Evolutionary conservation across 2,113 vertebrate species (phyloP), one percentile per base, ranked within the genome.

Genomic region (Gymnorhina tibicen): DNA sequence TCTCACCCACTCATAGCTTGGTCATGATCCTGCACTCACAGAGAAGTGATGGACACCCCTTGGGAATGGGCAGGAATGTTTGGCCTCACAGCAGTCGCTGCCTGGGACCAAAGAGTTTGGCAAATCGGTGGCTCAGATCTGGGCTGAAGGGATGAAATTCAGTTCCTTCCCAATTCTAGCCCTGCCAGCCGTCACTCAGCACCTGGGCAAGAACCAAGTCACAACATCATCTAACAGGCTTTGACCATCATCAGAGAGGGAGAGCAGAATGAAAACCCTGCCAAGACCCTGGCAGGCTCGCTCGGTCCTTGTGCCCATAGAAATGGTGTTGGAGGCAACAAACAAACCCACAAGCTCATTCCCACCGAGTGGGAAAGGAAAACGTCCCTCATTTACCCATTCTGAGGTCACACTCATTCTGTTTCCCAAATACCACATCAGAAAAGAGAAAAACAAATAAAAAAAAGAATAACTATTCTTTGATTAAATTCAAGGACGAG

Each of bases 1-100:
- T 67, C 35, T 39, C 33, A 21, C 2, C 20, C 18, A 7, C 20
- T 69, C 19, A 30, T 1, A 56, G 55, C 50, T 21, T 2, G 5
- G 69, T 10, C 33, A 7, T 0, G 47, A 10, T 7, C 16, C 50
- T 0, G 1, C 33, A 10, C 42, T n/a, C 13, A 3, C 24, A 50
- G 67, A 81, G 75, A 47, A 85, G 69, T 1, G 22, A 76, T 14
- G 46, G 52, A 23, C 24, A 22, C 2, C 47, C 72, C n/a, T 46
- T 46, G 75, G 73, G 50, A 83, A 85, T 2, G 39, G 75, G 83
- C 63, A 44, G 32, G 46, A 39, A 26, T 26, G 20, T 74, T 23
- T 7, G 5, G 67, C 60, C 49, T 85, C 58, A 4, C 19, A 41
- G 44, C 35, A 93, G 74, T 41, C 13, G 6, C 46, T 46, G 75